phyloP scores from a whole-genome alignment of 1,140 invertebrate genomes.

The Thalassaphorura encarpata region DNA sequence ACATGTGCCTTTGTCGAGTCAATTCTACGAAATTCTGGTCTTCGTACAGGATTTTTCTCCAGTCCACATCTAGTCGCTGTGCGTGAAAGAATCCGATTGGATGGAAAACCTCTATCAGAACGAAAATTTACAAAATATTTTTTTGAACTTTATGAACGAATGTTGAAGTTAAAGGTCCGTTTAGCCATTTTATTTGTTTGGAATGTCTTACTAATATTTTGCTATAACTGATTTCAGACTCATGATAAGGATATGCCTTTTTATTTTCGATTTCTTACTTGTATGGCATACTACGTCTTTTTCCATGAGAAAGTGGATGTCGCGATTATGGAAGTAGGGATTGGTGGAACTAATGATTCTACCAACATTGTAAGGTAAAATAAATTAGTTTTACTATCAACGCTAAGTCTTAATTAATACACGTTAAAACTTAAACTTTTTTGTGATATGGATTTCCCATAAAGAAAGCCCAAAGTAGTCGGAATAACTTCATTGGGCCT shows the following conservation, averaged over 20 bases:
- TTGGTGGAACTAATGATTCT: slow-evolving; percentile 87
- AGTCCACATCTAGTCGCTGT: slow-evolving; percentile 91
- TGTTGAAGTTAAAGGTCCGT: slow-evolving; percentile 44
- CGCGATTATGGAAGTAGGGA: slow-evolving; percentile 91
- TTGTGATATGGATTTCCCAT: slow-evolving; percentile 8
- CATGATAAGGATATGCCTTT: slow-evolving; percentile 66
- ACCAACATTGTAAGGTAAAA: slow-evolving; percentile 79
- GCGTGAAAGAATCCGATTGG: slow-evolving; percentile 82
- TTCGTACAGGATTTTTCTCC: slow-evolving; percentile 86
- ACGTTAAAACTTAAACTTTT: background rate
- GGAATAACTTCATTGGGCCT: slow-evolving; percentile 83
- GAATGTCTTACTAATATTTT: slow-evolving; percentile 6
- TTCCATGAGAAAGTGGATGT: slow-evolving; percentile 79
- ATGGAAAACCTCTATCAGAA: slow-evolving; percentile 66
- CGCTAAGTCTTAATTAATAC: slow-evolving; percentile 1
- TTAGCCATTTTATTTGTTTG: slow-evolving; percentile 6
- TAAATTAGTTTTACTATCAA: background rate
- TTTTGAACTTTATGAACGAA: slow-evolving; percentile 62
- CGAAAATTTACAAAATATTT: slow-evolving; percentile 69
- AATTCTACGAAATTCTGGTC: slow-evolving; percentile 73
- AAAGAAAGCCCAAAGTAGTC: slow-evolving; percentile 62
- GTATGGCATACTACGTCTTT: slow-evolving; percentile 86
- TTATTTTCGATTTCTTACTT: slow-evolving; percentile 90
- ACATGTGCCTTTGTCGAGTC: slow-evolving; percentile 89
- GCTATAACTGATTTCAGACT: slow-evolving; percentile 38